Evolutionary conservation across 1,140 invertebrate genomes (phyloP), one percentile per base, ranked within the genome.

Genomic region (Cotesia typhae): DNA sequence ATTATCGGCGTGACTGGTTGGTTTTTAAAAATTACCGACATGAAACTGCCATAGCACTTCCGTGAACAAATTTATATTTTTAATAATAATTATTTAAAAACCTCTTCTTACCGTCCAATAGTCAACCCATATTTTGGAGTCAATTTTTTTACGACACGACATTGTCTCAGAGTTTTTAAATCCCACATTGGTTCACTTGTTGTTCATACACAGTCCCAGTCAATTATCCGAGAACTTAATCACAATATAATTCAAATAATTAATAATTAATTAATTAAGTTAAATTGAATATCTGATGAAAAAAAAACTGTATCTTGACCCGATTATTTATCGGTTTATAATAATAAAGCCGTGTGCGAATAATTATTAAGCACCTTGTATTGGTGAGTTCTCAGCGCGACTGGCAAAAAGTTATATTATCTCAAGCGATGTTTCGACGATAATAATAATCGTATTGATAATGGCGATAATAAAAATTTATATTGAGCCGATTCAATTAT

Each of bases 121-220:
- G 47, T 78, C 77, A 61, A 75, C 53, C 78, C 78, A 82, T 12
- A 78, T 76, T 71, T 81, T 83, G 28, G 77, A 78, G 61, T 81
- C 80, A 64, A 83, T 83, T 77, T 81, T 83, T 73, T 73, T 81
- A 57, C 78, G 70, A 65, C 81, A 83, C 66, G 81, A 82, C 81
- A 83, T 83, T 72, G 55, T 52, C 5, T 7, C 5, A 35, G 2
- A 52, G 20, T 38, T 70, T 72, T 28, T 47, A 35, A 10, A 38
- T 28, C 4, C 51, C 28, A 47, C 41, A 47, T 47, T 47, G 41
- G 10, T 47, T 47, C 41, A 47, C 41, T 47, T 47, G 5, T 9
- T 47, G 28, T 47, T 9, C 41, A 63, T 36, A 28, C 5, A 63
- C 20, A 5, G 20, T 28, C 28, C 28, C 28, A 28, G 28, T 28